Conservation (phyloP, 2,797 vertebrate species). For the Cryptoblepharus egeriae region DNA sequence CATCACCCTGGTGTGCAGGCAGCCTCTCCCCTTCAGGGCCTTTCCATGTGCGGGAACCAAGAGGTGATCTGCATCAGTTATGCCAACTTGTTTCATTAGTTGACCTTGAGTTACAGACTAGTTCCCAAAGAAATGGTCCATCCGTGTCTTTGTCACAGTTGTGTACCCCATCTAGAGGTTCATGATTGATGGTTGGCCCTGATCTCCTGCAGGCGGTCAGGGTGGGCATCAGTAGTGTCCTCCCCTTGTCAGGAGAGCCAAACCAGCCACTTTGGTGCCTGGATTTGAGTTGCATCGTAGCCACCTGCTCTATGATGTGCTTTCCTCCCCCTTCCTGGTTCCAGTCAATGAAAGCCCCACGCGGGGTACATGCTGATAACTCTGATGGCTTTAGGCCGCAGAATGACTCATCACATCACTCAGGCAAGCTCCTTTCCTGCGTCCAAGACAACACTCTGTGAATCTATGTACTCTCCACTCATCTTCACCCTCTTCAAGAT, state of each 20-base stretch:
- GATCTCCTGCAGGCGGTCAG: too few species aligned
- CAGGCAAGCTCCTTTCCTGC: neutral
- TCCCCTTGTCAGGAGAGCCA: neutral
- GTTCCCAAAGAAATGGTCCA: neutral
- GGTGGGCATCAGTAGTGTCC: too few species aligned
- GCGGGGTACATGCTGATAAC: neutral
- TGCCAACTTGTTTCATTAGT: neutral
- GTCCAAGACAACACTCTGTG: neutral
- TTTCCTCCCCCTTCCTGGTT: neutral
- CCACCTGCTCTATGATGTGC: neutral
- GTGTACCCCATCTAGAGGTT: too few species aligned
- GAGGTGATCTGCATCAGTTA: too few species aligned
- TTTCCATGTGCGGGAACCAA: too few species aligned
- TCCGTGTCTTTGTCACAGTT: too few species aligned
- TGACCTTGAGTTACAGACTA: neutral
- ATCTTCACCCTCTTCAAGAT: neutral
- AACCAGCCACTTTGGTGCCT: neutral
- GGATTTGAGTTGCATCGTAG: neutral
- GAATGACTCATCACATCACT: slow-evolving; percentile 5
- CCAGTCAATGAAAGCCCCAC: neutral
- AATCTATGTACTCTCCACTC: neutral
- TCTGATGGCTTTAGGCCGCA: neutral
- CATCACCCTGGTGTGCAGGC: too few species aligned
- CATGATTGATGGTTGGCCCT: too few species aligned
- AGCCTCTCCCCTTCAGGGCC: too few species aligned